Conservation (phyloP, 2,113 vertebrate genomes). For the Acrocephalus kingi region DNA sequence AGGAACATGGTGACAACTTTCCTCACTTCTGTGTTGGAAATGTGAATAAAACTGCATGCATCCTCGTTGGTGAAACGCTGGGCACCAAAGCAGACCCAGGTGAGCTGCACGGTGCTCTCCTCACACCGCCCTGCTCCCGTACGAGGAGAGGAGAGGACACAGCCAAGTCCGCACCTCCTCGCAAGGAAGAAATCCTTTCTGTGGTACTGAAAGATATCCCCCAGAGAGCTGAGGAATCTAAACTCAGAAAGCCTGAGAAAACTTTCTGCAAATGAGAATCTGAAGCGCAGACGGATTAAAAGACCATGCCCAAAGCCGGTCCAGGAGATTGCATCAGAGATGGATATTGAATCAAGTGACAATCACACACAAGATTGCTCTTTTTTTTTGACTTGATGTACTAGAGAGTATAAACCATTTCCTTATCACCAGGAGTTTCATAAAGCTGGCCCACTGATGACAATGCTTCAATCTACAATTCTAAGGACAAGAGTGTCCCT, state of each 20-base stretch:
- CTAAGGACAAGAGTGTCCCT: background rate
- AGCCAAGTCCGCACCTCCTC: background rate
- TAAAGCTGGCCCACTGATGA: background rate
- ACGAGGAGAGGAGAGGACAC: rapidly evolving
- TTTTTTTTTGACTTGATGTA: background rate
- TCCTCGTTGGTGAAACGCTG: rapidly evolving
- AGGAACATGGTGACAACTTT: background rate
- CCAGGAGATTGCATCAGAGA: background rate
- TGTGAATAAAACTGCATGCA: background rate
- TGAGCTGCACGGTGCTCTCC: rapidly evolving
- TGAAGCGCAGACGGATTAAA: background rate
- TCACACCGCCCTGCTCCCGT: rapidly evolving
- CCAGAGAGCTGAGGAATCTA: background rate
- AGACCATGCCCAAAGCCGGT: background rate
- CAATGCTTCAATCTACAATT: background rate
- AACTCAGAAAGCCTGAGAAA: background rate
- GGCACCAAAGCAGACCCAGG: background rate
- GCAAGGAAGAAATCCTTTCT: background rate
- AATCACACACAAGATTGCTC: background rate
- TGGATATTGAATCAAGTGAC: background rate
- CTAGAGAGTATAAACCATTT: background rate
- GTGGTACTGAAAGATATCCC: background rate
- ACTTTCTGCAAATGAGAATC: background rate
- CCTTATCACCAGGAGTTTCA: background rate
- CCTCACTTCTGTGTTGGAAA: background rate